phyloP scores from a whole-genome alignment of 2,888 invertebrate species.

The Nezara viridula region DNA sequence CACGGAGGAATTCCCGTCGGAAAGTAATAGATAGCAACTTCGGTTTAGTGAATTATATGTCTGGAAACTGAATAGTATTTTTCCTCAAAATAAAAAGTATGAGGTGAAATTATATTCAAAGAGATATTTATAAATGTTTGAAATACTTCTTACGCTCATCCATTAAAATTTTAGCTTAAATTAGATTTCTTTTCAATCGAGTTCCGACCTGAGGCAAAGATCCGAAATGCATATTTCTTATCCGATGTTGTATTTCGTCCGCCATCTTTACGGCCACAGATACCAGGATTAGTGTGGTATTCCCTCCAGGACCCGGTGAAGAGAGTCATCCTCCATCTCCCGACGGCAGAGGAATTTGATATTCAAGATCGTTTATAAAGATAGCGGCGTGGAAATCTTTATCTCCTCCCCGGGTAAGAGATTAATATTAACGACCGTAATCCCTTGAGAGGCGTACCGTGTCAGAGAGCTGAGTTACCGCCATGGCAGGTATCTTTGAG shows the following conservation, averaged over 20 bases:
- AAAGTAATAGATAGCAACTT: no score
- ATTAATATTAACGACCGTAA: slow-evolving; percentile 51
- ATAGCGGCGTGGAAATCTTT: slow-evolving; percentile 55
- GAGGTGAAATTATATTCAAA: no score
- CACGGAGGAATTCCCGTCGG: no score
- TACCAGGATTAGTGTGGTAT: slow-evolving; percentile 22
- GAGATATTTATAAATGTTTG: no score
- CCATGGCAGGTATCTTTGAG: slow-evolving; percentile 1
- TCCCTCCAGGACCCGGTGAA: slow-evolving; percentile 4
- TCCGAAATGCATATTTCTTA: neutral
- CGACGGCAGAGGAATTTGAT: slow-evolving; percentile 54
- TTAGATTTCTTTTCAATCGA: neutral
- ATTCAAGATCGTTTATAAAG: slow-evolving; percentile 57
- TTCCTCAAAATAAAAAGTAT: no score
- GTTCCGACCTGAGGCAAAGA: neutral
- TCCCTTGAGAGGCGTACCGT: slow-evolving; percentile 13
- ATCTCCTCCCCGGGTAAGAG: slow-evolving; percentile 48
- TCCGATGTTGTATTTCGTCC: neutral
- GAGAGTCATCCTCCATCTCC: slow-evolving; percentile 32
- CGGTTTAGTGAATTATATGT: no score
- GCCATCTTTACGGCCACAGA: slow-evolving; percentile 17
- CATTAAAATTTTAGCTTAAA: no score
- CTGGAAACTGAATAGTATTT: no score
- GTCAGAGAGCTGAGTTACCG: slow-evolving; percentile 5
- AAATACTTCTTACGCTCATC: no score